Percentiles rank a stretch among this genome's conserved stretches.
Conservation (phyloP, 1,140 invertebrate genomes). For the Aphis craccivora region DNA sequence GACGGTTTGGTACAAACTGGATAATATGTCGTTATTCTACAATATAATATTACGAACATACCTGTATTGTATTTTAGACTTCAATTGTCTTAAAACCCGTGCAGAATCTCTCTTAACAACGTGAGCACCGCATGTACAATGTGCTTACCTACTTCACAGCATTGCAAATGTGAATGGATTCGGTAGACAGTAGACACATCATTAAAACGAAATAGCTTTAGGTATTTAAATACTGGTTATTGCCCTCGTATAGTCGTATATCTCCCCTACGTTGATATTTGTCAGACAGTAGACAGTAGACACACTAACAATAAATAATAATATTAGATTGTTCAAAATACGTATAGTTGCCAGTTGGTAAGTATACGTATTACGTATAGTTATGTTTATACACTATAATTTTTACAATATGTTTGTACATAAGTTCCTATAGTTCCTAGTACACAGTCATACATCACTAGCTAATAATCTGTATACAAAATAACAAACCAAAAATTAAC, state of each 20-base stretch:
- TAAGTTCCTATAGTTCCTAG: neutral
- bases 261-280: neutral
- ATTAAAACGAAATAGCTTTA: neutral
- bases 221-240: neutral
- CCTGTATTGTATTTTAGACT: neutral
- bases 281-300: neutral
- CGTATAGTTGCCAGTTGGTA: neutral
- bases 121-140: too few species aligned
- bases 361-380: too few species aligned
- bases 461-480: neutral
- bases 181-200: neutral
- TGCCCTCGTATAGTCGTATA: neutral
- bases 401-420: neutral
- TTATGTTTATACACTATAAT: neutral
- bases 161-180: neutral
- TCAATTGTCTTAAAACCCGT: neutral
- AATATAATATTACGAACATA: neutral
- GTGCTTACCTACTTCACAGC: neutral
- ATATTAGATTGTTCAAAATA: slow-evolving; percentile 6
- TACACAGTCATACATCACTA: neutral
- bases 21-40: neutral
- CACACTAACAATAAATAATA: slow-evolving; percentile 4
- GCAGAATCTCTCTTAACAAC: neutral
- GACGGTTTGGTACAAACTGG: neutral
- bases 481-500: neutral